phyloP scores from a whole-genome alignment of 2,113 vertebrate genomes.

The Ondatra zibethicus region DNA sequence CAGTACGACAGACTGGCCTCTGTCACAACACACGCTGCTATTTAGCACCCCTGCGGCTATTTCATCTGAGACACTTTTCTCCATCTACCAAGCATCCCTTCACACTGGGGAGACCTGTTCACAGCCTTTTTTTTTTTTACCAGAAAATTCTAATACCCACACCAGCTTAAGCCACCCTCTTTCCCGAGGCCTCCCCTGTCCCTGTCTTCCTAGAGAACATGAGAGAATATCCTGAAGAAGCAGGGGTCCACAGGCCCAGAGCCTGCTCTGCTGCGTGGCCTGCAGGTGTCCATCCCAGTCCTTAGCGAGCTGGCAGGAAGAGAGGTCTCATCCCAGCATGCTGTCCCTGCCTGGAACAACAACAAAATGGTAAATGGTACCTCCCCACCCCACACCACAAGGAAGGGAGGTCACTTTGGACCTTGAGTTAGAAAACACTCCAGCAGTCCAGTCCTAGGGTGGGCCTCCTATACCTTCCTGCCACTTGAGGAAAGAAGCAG shows the following conservation, averaged over 20 bases:
- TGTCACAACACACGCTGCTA: not conserved
- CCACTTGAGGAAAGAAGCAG: slow-evolving; percentile 31
- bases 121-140: not conserved
- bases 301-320: slow-evolving; percentile 56
- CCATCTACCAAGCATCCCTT: not conserved
- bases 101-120: not conserved
- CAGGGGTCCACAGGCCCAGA: not conserved
- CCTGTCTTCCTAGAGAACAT: not conserved
- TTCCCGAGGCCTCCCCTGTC: not conserved
- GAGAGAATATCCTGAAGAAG: not conserved
- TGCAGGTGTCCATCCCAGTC: not conserved
- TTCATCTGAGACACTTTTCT: not conserved
- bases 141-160: not conserved
- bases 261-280: not conserved
- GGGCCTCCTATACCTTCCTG: not conserved
- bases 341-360: not conserved
- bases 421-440: not conserved
- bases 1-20: fast-evolving
- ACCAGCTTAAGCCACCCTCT: not conserved
- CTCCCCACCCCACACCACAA: not conserved
- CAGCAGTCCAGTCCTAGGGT: not conserved
- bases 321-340: slow-evolving; percentile 9
- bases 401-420: not conserved
- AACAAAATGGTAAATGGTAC: slow-evolving; percentile 26
- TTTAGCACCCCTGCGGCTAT: not conserved